phyloP scores from a whole-genome alignment of 1,140 invertebrate species.

The Gryllus bimaculatus region DNA sequence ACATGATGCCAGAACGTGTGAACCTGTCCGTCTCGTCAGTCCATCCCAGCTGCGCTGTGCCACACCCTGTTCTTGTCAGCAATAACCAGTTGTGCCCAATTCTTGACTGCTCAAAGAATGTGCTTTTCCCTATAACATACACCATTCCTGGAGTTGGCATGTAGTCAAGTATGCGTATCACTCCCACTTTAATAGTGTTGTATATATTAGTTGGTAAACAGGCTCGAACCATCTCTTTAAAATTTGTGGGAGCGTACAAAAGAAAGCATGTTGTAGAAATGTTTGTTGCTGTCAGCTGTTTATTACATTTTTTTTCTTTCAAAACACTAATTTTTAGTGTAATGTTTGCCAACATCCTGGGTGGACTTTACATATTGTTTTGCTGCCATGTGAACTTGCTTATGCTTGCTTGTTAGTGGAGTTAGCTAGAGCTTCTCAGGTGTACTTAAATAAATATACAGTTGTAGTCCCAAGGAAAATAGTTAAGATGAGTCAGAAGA shows the following conservation, averaged over 20 bases:
- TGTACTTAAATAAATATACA: neutral
- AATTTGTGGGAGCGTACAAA: neutral
- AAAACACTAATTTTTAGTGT: neutral
- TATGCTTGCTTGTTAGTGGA: neutral
- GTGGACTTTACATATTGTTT: neutral
- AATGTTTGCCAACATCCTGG: neutral
- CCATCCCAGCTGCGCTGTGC: neutral
- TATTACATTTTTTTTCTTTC: neutral
- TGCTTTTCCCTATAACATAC: no score
- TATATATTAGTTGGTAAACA: neutral
- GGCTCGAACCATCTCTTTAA: no score
- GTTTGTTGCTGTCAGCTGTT: neutral
- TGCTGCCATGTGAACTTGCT: neutral
- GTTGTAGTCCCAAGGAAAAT: neutral
- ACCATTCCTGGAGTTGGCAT: neutral
- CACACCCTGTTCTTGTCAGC: neutral
- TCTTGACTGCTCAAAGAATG: neutral
- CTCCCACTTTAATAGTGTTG: neutral
- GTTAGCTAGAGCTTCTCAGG: neutral
- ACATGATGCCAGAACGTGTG: no score
- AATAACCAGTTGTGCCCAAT: neutral
- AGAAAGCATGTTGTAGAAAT: neutral
- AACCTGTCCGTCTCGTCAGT: neutral
- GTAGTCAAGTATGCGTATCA: neutral
- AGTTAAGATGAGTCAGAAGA: neutral